Conservation (phyloP, 2,888 invertebrate species). For the Tigriopus californicus region DNA sequence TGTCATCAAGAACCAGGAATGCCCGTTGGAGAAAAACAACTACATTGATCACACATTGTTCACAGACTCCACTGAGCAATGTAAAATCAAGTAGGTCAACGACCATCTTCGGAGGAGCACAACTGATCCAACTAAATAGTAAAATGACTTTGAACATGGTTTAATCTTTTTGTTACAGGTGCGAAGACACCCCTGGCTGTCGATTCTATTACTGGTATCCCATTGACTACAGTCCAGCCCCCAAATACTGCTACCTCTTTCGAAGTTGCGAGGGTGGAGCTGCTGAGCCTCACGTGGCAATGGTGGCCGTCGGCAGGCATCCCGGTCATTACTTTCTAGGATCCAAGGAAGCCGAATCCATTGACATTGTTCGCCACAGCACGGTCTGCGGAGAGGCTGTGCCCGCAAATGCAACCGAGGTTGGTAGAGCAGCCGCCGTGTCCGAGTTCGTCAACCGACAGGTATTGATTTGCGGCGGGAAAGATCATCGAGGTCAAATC, state of each 20-base stretch:
- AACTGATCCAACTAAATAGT: neutral
- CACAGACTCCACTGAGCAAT: neutral
- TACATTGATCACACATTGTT: constrained; percentile 11
- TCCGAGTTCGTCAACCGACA: neutral
- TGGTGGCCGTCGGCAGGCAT: constrained; percentile 7
- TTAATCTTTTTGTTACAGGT: neutral
- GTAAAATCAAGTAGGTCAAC: neutral
- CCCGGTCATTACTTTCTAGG: constrained; percentile 8
- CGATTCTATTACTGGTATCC: constrained; percentile 12
- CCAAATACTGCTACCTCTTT: constrained; percentile 8
- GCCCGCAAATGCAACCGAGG: neutral
- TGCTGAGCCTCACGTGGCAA: neutral
- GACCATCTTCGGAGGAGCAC: neutral
- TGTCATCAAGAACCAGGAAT: constrained; percentile 3
- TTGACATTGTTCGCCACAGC: neutral
- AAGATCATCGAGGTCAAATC: neutral
- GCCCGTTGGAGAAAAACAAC: constrained; percentile 6
- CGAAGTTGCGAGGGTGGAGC: constrained; percentile 11
- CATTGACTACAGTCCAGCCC: constrained; percentile 14
- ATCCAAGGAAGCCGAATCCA: neutral
- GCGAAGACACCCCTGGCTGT: constrained; percentile 1
- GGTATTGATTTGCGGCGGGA: constrained; percentile 8
- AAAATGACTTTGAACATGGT: neutral
- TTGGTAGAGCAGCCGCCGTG: constrained; percentile 4
- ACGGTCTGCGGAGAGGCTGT: neutral